Percentiles rank a stretch among this genome's conserved stretches.
Conservation (phyloP, 2,888 invertebrate genomes). For the Coleophora flavipennella region DNA sequence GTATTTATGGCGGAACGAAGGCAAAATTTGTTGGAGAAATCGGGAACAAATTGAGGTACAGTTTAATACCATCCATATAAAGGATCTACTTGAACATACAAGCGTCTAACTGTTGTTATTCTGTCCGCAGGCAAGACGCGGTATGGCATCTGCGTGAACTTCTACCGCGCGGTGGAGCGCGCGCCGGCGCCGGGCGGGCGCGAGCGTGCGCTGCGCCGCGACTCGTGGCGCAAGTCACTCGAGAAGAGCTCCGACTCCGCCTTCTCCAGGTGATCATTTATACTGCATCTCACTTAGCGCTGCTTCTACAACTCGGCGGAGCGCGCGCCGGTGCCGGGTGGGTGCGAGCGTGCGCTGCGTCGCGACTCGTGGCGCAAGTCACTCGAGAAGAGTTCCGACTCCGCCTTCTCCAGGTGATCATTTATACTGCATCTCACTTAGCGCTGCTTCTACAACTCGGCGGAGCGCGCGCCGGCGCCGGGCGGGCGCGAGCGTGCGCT, state of each 20-base stretch:
- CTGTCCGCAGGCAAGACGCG: constrained; percentile 80
- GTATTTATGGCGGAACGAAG: not conserved
- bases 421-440: too few relatives aligned
- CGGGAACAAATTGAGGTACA: constrained; percentile 1
- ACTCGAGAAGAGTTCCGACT: constrained; percentile 93
- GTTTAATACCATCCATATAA: too few relatives aligned
- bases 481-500: constrained; percentile 64
- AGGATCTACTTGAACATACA: too few relatives aligned
- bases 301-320: constrained; percentile 96
- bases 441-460: constrained; percentile 96
- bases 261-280: constrained; percentile 85
- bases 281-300: too few relatives aligned
- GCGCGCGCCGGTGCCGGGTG: constrained; percentile 65
- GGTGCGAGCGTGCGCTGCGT: constrained; percentile 70
- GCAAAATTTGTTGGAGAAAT: not conserved
- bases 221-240: constrained; percentile 93
- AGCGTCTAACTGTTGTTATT: not conserved
- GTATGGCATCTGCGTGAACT: constrained; percentile 98
- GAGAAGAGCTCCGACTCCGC: constrained; percentile 94
- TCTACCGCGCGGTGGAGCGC: constrained; percentile 92
- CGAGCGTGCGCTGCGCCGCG: constrained; percentile 75
- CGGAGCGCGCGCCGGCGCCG: constrained; percentile 76
- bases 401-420: constrained; percentile 91
- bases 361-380: constrained; percentile 93
- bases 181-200: constrained; percentile 61